Conservation (phyloP, 2,113 vertebrate species). For the Periophthalmus modestus region DNA sequence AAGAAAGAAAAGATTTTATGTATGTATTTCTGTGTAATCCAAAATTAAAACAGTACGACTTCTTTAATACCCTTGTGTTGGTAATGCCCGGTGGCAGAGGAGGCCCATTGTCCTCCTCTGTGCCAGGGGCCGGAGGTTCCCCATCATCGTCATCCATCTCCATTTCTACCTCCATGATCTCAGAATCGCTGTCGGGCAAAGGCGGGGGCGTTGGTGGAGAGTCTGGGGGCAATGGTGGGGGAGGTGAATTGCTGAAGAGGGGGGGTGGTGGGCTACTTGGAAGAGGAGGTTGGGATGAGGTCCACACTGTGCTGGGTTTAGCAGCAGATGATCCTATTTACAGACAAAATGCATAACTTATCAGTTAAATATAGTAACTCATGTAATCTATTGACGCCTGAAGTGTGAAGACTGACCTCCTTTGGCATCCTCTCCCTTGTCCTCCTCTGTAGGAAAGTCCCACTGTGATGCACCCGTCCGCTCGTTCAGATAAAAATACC, state of each 20-base stretch:
- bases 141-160: slow-evolving; percentile 93
- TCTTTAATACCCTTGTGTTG: slow-evolving; percentile 36
- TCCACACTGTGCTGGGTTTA: slow-evolving; percentile 78
- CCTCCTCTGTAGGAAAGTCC: slow-evolving; percentile 94
- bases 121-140: slow-evolving; percentile 94
- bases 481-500: slow-evolving; percentile 99
- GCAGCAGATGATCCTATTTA: slow-evolving; percentile 34
- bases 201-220: slow-evolving; percentile 80
- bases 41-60: background rate
- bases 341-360: background rate
- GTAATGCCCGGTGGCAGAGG: slow-evolving; percentile 53
- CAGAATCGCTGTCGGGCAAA: slow-evolving; percentile 85
- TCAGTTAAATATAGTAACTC: slow-evolving; percentile 17
- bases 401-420: slow-evolving; percentile 50
- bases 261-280: slow-evolving; percentile 89
- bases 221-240: slow-evolving; percentile 81
- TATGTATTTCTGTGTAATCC: background rate
- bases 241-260: slow-evolving; percentile 74
- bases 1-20: background rate
- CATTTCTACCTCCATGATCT: slow-evolving; percentile 98
- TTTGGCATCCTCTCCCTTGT: slow-evolving; percentile 78
- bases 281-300: slow-evolving; percentile 76
- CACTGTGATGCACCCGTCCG: slow-evolving; percentile 93
- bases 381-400: slow-evolving; percentile 58
- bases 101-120: slow-evolving; percentile 85